Evolutionary conservation across 2,888 invertebrate genomes (phyloP).

Genomic region (Cyclophora punctaria): DNA sequence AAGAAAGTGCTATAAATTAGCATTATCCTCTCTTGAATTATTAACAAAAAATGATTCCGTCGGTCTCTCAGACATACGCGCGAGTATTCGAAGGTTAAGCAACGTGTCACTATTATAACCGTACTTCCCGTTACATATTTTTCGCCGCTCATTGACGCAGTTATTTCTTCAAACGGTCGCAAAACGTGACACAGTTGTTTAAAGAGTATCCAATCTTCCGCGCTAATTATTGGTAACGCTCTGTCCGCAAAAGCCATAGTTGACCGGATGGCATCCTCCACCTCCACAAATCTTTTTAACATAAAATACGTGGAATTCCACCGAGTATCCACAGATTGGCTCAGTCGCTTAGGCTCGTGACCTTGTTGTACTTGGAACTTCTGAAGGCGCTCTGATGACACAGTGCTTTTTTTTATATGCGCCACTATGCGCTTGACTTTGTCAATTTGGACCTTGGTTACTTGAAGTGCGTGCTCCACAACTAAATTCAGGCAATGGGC

Average conservation of each 20-base stretch:
- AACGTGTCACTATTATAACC: slow-evolving; percentile 20
- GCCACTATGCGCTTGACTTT: slow-evolving; percentile 18
- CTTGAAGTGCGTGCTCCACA: slow-evolving; percentile 14
- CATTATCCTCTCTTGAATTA: too few species aligned
- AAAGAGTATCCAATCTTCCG: slow-evolving; percentile 17
- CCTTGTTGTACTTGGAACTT: slow-evolving; percentile 20
- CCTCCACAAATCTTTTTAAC: slow-evolving; percentile 20
- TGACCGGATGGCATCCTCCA: slow-evolving; percentile 16
- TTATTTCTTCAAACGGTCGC: slow-evolving; percentile 19
- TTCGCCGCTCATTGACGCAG: slow-evolving; percentile 18
- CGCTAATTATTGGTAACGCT: slow-evolving; percentile 10
- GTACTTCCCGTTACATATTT: slow-evolving; percentile 21
- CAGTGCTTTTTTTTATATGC: slow-evolving; percentile 17
- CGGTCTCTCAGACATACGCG: too few species aligned
- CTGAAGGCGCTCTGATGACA: slow-evolving; percentile 14
- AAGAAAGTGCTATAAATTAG: too few species aligned
- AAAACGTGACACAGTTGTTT: slow-evolving; percentile 15
- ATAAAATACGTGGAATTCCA: slow-evolving; percentile 26
- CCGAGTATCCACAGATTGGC: slow-evolving; percentile 22
- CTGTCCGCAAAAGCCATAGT: slow-evolving; percentile 12
- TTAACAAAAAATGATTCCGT: too few species aligned
- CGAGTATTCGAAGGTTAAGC: background rate
- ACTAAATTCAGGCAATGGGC: slow-evolving; percentile 18
- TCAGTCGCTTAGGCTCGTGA: slow-evolving; percentile 15
- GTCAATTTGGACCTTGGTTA: slow-evolving; percentile 2